These are phyloP conservation scores for Andrena praecox DNA, from an alignment of 2,888 invertebrate species.

Conservation along the genomic window DNA sequence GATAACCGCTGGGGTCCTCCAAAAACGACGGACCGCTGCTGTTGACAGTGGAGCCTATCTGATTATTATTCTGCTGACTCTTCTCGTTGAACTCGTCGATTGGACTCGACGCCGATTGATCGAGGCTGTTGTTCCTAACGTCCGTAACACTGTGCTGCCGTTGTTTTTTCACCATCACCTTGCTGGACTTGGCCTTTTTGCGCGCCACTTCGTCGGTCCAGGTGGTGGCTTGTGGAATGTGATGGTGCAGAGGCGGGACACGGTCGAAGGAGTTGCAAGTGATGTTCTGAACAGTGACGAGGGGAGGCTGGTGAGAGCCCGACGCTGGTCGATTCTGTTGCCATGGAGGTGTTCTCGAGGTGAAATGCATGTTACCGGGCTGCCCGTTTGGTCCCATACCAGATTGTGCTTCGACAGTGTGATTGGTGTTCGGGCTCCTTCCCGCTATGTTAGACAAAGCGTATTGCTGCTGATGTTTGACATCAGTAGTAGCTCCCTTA, in stretches of 20 bases:
- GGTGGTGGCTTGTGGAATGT: constrained; percentile 87
- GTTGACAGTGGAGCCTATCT: constrained; percentile 74
- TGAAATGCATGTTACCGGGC: constrained; percentile 77
- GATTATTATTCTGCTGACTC: constrained; percentile 71
- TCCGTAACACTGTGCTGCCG: constrained; percentile 74
- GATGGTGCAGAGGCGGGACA: constrained; percentile 91
- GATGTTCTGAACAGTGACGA: constrained; percentile 77
- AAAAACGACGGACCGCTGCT: constrained; percentile 91
- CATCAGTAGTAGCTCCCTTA: constrained; percentile 77
- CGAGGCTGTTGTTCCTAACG: constrained; percentile 69
- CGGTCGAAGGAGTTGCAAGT: constrained; percentile 88
- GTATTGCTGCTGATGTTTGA: constrained; percentile 77
- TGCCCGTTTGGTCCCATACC: constrained; percentile 76
- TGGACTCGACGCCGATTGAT: constrained; percentile 75
- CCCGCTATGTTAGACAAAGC: constrained; percentile 78
- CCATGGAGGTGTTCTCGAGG: constrained; percentile 87
- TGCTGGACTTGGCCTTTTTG: constrained; percentile 86
- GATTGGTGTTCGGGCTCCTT: constrained; percentile 77
- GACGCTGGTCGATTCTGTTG: constrained; percentile 85
- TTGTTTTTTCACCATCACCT: constrained; percentile 85
- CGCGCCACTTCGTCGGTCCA: constrained; percentile 87
- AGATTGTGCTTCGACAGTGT: constrained; percentile 77
- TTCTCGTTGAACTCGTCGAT: constrained; percentile 80
- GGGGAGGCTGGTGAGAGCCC: constrained; percentile 67
- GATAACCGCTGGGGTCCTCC: constrained; percentile 96